Conservation (phyloP, 2,113 vertebrate genomes). For the Ammodramus savannarum region DNA sequence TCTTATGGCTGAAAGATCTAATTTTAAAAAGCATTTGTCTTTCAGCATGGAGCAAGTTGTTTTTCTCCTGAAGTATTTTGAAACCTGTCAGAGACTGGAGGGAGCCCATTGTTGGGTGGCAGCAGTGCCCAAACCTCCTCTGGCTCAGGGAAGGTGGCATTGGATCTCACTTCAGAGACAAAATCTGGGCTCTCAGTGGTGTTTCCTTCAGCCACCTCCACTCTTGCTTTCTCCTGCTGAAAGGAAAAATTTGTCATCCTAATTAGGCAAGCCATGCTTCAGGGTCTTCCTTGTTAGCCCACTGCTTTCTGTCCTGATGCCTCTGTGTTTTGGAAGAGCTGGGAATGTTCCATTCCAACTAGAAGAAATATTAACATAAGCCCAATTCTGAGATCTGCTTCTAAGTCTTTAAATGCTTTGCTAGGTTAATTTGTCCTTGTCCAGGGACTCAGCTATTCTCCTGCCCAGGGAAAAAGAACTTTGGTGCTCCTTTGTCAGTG, state of each 20-base stretch:
- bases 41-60: background rate
- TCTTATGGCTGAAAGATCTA: background rate
- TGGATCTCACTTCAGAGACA: background rate
- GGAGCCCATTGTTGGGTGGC: background rate
- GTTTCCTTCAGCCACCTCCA: background rate
- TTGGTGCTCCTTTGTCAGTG: too few species aligned
- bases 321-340: background rate
- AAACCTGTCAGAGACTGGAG: background rate
- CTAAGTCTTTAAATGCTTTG: background rate
- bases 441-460: fast-evolving
- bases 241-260: background rate
- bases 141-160: background rate
- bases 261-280: background rate
- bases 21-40: background rate
- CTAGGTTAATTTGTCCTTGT: background rate
- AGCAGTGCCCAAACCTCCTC: background rate
- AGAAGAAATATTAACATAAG: background rate
- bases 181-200: background rate
- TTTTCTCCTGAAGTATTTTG: background rate
- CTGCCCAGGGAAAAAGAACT: background rate
- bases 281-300: background rate
- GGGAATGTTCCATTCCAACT: background rate
- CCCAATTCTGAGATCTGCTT: background rate
- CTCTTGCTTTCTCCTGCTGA: background rate
- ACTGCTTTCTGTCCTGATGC: background rate